A percentile compares a stretch with the other conserved stretches of the same genome.
Conservation (phyloP, 2,113 vertebrate genomes). For the Erinaceus europaeus region DNA sequence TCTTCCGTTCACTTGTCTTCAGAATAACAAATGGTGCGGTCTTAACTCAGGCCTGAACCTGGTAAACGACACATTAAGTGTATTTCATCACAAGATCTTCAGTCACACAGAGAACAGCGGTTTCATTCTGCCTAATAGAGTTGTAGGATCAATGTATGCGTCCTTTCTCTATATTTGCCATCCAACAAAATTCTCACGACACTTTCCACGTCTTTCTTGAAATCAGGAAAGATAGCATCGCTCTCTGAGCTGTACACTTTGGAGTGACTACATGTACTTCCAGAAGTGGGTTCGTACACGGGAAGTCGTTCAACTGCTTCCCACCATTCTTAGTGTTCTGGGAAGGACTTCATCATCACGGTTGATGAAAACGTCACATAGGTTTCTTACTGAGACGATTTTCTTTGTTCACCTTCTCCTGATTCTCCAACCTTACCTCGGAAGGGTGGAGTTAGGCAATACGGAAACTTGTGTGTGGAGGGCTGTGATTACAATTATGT, state of each 20-base stretch:
- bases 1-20: slow-evolving; percentile 37
- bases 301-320: background rate
- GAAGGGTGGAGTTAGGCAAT: background rate
- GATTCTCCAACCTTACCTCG: background rate
- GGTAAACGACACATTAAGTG: background rate
- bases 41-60: slow-evolving; percentile 11
- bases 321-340: background rate
- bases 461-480: background rate
- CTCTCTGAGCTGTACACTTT: background rate
- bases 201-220: background rate
- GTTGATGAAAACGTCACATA: background rate
- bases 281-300: background rate
- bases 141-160: background rate
- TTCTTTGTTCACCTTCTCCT: background rate
- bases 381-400: background rate
- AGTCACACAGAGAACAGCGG: background rate
- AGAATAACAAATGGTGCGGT: background rate
- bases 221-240: background rate
- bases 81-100: slow-evolving; percentile 3
- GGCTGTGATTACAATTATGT: background rate
- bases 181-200: background rate
- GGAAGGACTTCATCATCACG: background rate
- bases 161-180: background rate
- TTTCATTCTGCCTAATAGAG: background rate
- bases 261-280: background rate